These are phyloP conservation scores for Ramazzottius varieornatus DNA, from an alignment of 2,888 invertebrate species.

Conservation along the genomic window DNA sequence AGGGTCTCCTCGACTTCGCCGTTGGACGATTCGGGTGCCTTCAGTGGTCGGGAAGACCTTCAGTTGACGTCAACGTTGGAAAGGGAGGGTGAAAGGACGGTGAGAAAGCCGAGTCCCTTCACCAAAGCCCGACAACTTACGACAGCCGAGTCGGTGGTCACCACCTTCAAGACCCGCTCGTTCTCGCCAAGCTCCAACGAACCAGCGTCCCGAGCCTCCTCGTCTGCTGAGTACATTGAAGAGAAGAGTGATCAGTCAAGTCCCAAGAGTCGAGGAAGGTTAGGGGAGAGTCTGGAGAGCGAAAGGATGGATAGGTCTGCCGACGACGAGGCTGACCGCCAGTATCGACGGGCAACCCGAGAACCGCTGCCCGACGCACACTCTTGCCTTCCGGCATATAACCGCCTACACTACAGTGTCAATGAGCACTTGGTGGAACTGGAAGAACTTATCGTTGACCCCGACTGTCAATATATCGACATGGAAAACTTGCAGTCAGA, in stretches of 20 bases:
- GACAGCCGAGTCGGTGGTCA: neutral
- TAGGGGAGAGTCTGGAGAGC: neutral
- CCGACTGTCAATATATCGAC: slow-evolving; percentile 1
- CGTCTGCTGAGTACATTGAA: neutral
- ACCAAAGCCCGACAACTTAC: neutral
- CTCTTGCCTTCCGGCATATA: neutral
- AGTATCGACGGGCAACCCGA: neutral
- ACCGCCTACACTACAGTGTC: neutral
- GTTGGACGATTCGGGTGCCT: neutral
- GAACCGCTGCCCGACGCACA: neutral
- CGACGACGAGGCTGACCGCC: neutral
- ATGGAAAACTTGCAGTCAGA: neutral
- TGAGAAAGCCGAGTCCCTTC: neutral
- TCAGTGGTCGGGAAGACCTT: neutral
- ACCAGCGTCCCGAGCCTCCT: neutral
- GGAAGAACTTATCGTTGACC: neutral
- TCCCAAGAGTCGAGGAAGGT: neutral
- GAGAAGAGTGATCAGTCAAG: neutral
- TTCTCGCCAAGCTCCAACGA: neutral
- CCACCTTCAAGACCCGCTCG: neutral
- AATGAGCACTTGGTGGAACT: neutral
- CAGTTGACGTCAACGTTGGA: neutral
- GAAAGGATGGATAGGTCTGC: neutral
- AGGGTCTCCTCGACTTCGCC: too few species aligned
- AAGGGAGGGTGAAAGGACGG: neutral